A percentile compares a stretch with the other conserved stretches of the same genome.
Conservation (phyloP, 2,113 vertebrate genomes). For the Ammodramus savannarum region DNA sequence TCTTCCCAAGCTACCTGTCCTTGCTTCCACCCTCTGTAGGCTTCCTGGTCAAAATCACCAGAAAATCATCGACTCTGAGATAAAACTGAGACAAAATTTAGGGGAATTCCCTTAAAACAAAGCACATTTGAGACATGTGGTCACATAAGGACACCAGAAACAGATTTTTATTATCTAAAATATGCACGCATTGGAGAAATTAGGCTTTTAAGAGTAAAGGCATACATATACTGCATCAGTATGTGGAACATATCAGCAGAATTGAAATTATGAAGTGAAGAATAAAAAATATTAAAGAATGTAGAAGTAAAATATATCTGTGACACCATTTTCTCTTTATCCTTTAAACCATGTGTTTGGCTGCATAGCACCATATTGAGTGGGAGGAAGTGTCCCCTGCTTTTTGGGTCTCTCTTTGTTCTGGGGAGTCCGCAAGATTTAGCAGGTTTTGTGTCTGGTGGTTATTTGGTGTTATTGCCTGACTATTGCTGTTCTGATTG, state of each 20-base stretch:
- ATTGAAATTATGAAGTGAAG: neutral
- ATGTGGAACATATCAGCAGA: neutral
- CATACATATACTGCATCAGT: neutral
- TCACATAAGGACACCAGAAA: neutral
- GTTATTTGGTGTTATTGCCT: neutral
- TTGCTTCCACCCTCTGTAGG: neutral
- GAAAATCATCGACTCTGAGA: neutral
- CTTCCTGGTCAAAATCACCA: neutral
- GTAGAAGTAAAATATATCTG: neutral
- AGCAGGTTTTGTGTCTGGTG: neutral
- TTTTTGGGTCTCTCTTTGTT: neutral
- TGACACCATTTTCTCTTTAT: neutral
- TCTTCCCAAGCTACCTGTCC: neutral
- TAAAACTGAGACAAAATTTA: neutral
- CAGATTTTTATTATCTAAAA: neutral
- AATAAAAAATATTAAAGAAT: neutral
- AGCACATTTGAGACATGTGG: neutral
- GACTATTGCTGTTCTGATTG: neutral
- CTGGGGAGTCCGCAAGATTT: neutral
- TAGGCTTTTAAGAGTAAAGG: neutral
- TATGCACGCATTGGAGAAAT: neutral
- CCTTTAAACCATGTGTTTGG: neutral
- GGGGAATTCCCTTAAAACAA: neutral
- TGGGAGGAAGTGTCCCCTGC: accelerated
- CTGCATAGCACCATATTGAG: neutral